phyloP scores from a whole-genome alignment of 1,140 invertebrate species.

The Solen grandis region DNA sequence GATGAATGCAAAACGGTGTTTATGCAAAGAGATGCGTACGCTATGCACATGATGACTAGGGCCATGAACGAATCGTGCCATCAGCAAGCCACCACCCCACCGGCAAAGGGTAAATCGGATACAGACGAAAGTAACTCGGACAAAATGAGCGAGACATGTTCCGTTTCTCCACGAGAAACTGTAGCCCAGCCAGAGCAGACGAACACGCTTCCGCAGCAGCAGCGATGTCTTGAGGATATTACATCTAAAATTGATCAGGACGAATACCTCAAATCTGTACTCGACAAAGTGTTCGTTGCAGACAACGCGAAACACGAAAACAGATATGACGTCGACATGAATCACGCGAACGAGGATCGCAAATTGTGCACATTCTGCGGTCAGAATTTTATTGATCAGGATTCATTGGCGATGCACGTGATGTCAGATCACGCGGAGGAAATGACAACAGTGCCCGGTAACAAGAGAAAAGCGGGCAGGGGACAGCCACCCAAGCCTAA shows the following conservation, averaged over 20 bases:
- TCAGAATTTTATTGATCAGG: slow-evolving; percentile 43
- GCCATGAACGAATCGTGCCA: slow-evolving; percentile 66
- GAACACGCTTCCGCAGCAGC: too few species aligned
- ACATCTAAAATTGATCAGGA: slow-evolving; percentile 45
- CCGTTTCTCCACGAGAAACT: neutral
- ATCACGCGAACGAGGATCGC: neutral
- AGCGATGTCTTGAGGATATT: slow-evolving; percentile 42
- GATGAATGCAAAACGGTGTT: slow-evolving; percentile 67
- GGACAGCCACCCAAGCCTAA: too few species aligned
- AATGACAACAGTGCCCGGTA: neutral
- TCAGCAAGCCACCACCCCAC: neutral
- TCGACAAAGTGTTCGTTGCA: slow-evolving; percentile 38
- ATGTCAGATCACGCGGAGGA: slow-evolving; percentile 56
- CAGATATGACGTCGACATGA: neutral
- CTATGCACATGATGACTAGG: slow-evolving; percentile 74
- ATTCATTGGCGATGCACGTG: slow-evolving; percentile 58
- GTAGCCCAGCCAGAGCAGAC: neutral
- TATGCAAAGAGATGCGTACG: slow-evolving; percentile 66
- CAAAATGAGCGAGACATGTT: neutral
- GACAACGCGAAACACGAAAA: neutral
- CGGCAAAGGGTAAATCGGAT: neutral
- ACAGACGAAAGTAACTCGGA: neutral
- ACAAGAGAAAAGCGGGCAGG: neutral
- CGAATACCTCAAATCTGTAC: slow-evolving; percentile 50
- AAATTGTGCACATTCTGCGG: slow-evolving; percentile 50